Base-by-base conservation (phyloP, 1,140 invertebrate species). In the Orussus abietinus region DNA sequence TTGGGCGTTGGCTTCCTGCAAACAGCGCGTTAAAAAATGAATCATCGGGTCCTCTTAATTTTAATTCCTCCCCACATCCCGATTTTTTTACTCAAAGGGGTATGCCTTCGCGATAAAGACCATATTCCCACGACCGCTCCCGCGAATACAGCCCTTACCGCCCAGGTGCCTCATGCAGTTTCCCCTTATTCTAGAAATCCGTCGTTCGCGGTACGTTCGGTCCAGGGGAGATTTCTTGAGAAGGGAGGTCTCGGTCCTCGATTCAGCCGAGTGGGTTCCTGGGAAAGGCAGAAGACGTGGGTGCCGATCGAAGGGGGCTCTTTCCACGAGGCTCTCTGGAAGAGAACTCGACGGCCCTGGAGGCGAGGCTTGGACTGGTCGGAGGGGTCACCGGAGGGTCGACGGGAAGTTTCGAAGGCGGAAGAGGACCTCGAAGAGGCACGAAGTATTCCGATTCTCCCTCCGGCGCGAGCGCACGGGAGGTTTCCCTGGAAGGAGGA, bases 1-100 rank as follows among this genome's bases (percentile, higher is more conserved):
- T 74, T 75, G 32, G 73, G 66, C 28, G 64, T 60, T 22, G 70
- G 67, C 47, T 73, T 73, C 25, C 70, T 73, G 43, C 9, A 46
- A 4, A 6, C 22, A n/a, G n/a, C n/a, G n/a, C n/a, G 49, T 57
- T 31, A 44, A 42, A 51, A 51, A 26, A 43, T 17, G 50, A 40
- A 49, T n/a, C n/a, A n/a, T n/a, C n/a, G n/a, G n/a, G n/a, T n/a
- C n/a, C n/a, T n/a, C n/a, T n/a, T n/a, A n/a, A n/a, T n/a, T n/a
- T n/a, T n/a, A n/a, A n/a, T n/a, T n/a, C n/a, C n/a, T n/a, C n/a
- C n/a, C n/a, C n/a, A n/a, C n/a, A n/a, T n/a, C n/a, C n/a, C n/a
- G n/a, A n/a, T n/a, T n/a, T n/a, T n/a, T n/a, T n/a, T n/a, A n/a
- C n/a, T n/a, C n/a, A n/a, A n/a, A n/a, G n/a, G n/a, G n/a, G n/a